Evolutionary conservation across 2,113 vertebrate species (phyloP).

Genomic region (Ciconia boyciana): DNA sequence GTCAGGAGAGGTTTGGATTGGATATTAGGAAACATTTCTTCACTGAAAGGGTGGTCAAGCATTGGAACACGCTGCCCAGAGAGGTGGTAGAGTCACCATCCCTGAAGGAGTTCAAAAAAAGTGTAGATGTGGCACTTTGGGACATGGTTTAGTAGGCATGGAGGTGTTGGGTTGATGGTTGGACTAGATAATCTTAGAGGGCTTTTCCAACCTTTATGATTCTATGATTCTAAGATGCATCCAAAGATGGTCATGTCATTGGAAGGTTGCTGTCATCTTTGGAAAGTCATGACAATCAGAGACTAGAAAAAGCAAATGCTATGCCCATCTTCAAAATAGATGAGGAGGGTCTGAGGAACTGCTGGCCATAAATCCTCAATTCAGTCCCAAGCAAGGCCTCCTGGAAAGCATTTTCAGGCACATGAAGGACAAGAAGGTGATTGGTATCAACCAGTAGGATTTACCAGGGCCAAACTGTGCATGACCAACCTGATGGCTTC

Average conservation of each 20-base stretch:
- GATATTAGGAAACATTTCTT: no score
- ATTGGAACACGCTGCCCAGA: no score
- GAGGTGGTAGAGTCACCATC: no score
- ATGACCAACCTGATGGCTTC: background rate
- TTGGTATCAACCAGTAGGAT: background rate
- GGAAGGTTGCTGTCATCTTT: background rate
- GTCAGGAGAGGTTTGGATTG: no score
- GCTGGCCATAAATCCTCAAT: background rate
- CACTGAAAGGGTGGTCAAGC: no score
- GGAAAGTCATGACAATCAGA: background rate
- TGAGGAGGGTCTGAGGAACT: background rate
- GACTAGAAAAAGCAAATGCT: background rate
- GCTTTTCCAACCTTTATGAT: no score
- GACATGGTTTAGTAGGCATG: no score
- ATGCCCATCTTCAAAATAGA: background rate
- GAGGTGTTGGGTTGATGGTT: no score
- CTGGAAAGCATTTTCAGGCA: background rate
- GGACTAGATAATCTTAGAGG: no score
- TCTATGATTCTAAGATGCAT: background rate
- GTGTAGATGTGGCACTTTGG: no score
- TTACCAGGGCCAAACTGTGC: background rate
- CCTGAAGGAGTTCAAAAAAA: no score
- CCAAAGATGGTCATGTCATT: background rate
- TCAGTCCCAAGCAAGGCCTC: background rate
- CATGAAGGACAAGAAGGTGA: background rate